Base-by-base conservation (phyloP, 1,140 invertebrate species). In the Ceratitis capitata region DNA sequence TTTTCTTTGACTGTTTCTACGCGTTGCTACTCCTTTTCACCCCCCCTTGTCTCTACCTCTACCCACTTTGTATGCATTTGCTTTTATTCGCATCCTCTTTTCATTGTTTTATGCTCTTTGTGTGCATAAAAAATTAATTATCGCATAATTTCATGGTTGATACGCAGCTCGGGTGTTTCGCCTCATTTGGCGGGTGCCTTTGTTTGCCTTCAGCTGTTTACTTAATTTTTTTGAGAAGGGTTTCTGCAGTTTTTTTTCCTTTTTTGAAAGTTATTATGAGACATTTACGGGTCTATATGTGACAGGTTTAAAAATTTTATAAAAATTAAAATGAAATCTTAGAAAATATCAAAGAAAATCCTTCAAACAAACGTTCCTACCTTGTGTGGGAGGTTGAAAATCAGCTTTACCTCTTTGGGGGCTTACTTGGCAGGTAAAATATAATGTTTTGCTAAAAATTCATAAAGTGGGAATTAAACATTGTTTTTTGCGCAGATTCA, bases 111-210 rank as follows among this genome's bases (percentile, higher is more conserved):
- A 78, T 23, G 10, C 39, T 58, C n/a, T 42, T 49, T 86, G 88
- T 87, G 86, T 35, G 39, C 16, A 86, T 87, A 86, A 88, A 89
- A 90, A 90, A 90, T 90, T 90, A 90, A 90, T 90, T 90, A 90
- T 90, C 89, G 89, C 89, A 90, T 89, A 90, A 90, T 90, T 90
- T 90, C 89, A 89, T 90, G 89, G 88, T 88, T 90, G 89, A 90
- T 85, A 91, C 88, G 89, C 88, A 88, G 88, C 88, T 89, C 88
- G 90, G 90, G 89, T 89, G 89, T 90, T 88, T 88, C 88, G 88
- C 89, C 90, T 90, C 88, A 89, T 89, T 89, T 88, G 85, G 26
- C 42, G 51, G 51, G 29, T 1, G 23, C 82, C 42, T 49, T 83
- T 83, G 49, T 83, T 83, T 42, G 23, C 42, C 82, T 83, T 39